Conservation (phyloP, 2,113 vertebrate species). For the Pachycephala philippinensis region DNA sequence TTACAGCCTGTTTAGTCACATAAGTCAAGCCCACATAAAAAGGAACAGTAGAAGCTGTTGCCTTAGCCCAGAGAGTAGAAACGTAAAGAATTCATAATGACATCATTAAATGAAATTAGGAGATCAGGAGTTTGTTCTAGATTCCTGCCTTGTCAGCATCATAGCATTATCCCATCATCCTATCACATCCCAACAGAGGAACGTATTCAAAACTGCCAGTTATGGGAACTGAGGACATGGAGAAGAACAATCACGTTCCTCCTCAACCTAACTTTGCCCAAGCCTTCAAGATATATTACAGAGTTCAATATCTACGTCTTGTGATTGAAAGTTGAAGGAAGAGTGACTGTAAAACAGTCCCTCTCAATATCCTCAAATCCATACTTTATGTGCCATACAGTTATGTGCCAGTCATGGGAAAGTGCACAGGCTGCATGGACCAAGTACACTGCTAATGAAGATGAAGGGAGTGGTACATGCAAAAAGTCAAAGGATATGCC, state of each 20-base stretch:
- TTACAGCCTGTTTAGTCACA: not conserved
- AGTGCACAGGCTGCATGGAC: not conserved
- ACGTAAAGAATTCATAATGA: not conserved
- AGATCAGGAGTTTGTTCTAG: not conserved
- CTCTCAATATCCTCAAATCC: not conserved
- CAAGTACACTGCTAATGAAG: not conserved
- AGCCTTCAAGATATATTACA: not conserved
- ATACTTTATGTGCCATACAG: fast-evolving
- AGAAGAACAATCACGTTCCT: not conserved
- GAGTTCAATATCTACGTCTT: not conserved
- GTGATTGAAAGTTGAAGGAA: not conserved
- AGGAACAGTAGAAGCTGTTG: not conserved
- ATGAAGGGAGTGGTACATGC: not conserved
- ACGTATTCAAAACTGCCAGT: not conserved
- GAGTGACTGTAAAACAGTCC: not conserved
- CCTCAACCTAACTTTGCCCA: not conserved
- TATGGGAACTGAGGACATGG: not conserved
- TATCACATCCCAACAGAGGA: not conserved
- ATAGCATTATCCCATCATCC: not conserved
- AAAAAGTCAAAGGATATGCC: not conserved
- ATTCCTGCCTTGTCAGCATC: not conserved
- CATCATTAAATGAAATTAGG: not conserved
- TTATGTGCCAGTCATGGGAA: not conserved
- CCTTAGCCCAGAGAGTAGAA: not conserved
- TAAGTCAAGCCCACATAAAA: not conserved